A percentile compares a stretch with the other conserved stretches of the same genome.
Conservation (phyloP, 2,797 vertebrate genomes). For the Micrastur ruficollis region DNA sequence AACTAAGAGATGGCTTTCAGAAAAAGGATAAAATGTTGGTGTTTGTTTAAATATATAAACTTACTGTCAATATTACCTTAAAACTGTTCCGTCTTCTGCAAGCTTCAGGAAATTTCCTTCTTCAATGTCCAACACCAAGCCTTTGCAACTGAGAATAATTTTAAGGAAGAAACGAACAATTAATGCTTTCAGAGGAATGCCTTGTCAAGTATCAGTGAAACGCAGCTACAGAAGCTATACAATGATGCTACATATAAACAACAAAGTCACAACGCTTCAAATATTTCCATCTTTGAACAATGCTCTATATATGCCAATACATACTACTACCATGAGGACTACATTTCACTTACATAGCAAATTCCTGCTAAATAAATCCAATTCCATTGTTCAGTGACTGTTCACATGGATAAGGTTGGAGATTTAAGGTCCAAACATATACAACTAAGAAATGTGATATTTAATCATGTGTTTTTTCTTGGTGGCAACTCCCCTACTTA, state of each 20-base stretch:
- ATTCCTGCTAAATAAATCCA: background rate
- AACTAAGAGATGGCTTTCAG: background rate
- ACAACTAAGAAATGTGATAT: background rate
- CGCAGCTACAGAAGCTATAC: background rate
- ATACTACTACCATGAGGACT: background rate
- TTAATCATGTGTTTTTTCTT: background rate
- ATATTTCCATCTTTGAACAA: background rate
- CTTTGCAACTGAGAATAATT: slow-evolving; percentile 84
- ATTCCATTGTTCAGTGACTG: background rate
- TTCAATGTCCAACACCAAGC: slow-evolving; percentile 91
- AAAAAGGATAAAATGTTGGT: background rate
- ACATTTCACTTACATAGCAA: background rate
- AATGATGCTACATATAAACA: background rate
- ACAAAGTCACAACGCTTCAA: background rate
- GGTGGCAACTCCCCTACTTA: background rate
- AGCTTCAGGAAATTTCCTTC: slow-evolving; percentile 94
- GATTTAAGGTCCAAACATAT: background rate
- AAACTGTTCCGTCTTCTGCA: slow-evolving; percentile 89
- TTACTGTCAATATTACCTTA: slow-evolving; percentile 78
- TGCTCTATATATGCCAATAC: background rate
- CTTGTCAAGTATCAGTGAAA: background rate
- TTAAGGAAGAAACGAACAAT: slow-evolving; percentile 2
- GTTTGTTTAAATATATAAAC: background rate
- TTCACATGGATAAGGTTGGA: background rate
- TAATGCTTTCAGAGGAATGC: background rate